Evolutionary conservation across 2,113 vertebrate genomes (phyloP).

Genomic region (Oenanthe oenanthe): DNA sequence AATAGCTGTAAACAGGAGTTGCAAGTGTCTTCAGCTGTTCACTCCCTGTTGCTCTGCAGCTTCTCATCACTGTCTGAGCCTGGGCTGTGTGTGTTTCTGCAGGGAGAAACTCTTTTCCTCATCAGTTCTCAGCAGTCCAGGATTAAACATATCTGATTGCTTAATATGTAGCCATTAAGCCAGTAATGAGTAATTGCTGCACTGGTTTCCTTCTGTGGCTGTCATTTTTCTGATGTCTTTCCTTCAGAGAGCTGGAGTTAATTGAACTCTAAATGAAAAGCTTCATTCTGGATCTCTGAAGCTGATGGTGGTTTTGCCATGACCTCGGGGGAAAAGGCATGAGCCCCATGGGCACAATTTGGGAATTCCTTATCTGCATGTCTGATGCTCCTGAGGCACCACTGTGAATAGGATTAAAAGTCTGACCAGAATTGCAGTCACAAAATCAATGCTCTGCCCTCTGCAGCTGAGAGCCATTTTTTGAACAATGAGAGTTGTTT

Average conservation of each 20-base stretch:
- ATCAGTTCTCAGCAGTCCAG: conserved; percentile 26
- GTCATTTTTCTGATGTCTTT: conserved; percentile 1
- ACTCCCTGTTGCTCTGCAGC: conserved; percentile 15
- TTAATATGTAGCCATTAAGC: background rate
- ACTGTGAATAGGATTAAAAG: background rate
- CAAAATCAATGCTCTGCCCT: background rate
- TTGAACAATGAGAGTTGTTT: background rate
- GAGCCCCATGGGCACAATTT: background rate
- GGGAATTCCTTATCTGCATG: background rate
- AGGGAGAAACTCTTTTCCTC: background rate
- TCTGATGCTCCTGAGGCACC: background rate
- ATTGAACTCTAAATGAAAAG: background rate
- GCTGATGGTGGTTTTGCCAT: background rate
- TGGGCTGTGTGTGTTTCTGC: background rate
- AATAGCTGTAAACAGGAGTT: conserved; percentile 39
- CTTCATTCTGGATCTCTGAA: background rate
- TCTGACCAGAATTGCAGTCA: background rate
- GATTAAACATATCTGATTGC: conserved; percentile 12
- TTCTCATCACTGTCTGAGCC: background rate
- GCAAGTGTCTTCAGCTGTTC: conserved; percentile 40
- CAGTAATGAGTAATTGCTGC: background rate
- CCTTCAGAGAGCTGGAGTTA: conserved; percentile 1
- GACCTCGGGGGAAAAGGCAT: background rate
- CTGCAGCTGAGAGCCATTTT: background rate
- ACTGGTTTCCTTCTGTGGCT: background rate